Base-by-base conservation (phyloP, 2,888 invertebrate genomes). In the Cataglyphis albicans region DNA sequence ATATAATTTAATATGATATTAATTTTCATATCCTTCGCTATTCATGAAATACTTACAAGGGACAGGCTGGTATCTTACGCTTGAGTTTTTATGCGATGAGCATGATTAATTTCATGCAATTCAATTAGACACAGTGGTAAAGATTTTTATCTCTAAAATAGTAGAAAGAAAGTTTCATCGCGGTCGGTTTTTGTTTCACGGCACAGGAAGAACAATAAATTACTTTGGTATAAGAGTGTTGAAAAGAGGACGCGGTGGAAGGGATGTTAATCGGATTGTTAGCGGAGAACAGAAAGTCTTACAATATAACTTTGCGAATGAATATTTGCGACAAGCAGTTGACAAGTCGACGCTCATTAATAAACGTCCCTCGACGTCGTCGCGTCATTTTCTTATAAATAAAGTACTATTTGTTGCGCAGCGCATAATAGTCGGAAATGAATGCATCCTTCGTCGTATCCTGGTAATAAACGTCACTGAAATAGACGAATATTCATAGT, bases 191-290 rank as follows among this genome's bases (percentile, higher is more conserved):
- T 25, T 75, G 68, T 59, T 80, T 48, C 78, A 44, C 61, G 81
- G 65, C 63, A 44, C 29, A 63, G 44, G 67, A 52, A 82, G 88
- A 89, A 89, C 85, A 89, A 89, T 86, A 86, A 89, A 88, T 89
- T 89, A 86, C 81, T 82, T 89, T 90, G 87, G 84, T 82, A 74
- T 65, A 41, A 48, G 75, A 74, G 48, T 44, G 76, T 41, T 57
- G 73, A 61, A 18, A 25, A 4, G 64, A 38, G 15, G 38, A 38
- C 32, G 44, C 21, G 38, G 38, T 57, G 73, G 52, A 55, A 57
- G 55, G 57, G 72, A 75, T 83, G 84, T 72, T 90, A 90, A 90
- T 89, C 88, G 85, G 84, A 88, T 89, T 89, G 86, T 84, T 86
- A 84, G 86, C 48, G 67, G n/a, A 48, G 75, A 81, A 76, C 41